These are phyloP conservation scores for Atta cephalotes DNA, from an alignment of 1,140 invertebrate species.

Conservation along the genomic window DNA sequence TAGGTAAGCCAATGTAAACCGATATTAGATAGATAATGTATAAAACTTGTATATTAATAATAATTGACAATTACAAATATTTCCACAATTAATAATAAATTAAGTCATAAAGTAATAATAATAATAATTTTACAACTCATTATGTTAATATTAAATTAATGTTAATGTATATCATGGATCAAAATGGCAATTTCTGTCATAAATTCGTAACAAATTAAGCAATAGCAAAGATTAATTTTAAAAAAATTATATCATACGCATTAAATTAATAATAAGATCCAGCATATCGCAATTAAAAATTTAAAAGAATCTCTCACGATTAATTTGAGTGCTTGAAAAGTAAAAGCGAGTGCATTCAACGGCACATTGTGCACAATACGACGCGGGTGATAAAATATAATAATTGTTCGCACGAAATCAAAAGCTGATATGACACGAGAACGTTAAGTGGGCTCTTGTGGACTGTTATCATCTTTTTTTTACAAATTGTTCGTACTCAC, in stretches of 20 bases:
- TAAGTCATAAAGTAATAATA: too few relatives aligned
- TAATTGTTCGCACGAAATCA: conserved; percentile 40
- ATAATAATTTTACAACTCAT: background rate
- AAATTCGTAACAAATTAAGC: background rate
- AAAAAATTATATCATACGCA: too few relatives aligned
- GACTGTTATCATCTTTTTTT: conserved; percentile 26
- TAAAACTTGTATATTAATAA: too few relatives aligned
- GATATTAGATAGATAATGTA: too few relatives aligned
- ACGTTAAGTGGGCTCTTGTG: conserved; percentile 36
- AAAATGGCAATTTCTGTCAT: background rate
- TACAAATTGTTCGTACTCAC: background rate
- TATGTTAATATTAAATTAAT: conserved; percentile 24
- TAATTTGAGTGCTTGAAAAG: background rate
- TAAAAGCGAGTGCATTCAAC: background rate
- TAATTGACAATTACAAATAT: too few relatives aligned
- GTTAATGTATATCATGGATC: background rate
- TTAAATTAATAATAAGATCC: too few relatives aligned
- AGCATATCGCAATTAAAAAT: conserved; percentile 2
- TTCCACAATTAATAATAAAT: too few relatives aligned
- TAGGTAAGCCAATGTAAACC: too few relatives aligned
- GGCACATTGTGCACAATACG: background rate
- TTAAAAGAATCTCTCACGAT: background rate
- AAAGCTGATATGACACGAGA: background rate
- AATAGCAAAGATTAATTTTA: background rate
- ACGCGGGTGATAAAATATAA: conserved; percentile 32